Evolutionary conservation across 2,113 vertebrate genomes (phyloP).

Genomic region (Sclerurus mexicanus): DNA sequence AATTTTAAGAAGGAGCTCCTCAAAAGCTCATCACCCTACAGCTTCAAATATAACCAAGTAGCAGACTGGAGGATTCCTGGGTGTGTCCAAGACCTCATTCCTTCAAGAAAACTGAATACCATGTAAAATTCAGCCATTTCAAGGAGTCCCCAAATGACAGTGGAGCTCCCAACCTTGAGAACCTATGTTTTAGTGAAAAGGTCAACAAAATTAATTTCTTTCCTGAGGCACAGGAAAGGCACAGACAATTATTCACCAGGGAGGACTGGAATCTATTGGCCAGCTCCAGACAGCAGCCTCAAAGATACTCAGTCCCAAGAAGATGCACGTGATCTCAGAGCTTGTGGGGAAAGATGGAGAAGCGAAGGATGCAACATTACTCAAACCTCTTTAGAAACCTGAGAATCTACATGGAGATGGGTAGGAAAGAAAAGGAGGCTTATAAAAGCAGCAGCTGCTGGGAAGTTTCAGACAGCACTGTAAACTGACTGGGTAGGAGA

Average conservation of each 20-base stretch:
- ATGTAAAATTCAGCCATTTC: neutral
- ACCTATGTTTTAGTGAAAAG: neutral
- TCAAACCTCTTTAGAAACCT: neutral
- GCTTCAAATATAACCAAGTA: neutral
- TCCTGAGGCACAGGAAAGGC: neutral
- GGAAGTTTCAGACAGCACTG: neutral
- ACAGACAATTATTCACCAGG: neutral
- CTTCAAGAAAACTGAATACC: neutral
- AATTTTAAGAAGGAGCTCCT: neutral
- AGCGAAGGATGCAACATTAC: neutral
- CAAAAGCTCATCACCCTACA: neutral
- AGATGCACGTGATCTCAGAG: neutral
- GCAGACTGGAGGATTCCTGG: neutral
- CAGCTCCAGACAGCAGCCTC: neutral
- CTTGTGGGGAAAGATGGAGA: neutral
- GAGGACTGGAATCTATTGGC: neutral
- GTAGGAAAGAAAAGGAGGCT: neutral
- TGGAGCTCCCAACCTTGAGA: neutral
- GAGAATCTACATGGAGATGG: neutral
- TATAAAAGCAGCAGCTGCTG: neutral
- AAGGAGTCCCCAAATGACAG: neutral
- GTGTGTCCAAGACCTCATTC: neutral
- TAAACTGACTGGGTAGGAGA: neutral
- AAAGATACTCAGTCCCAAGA: neutral
- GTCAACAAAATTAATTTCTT: neutral